These are phyloP conservation scores for Phocoena sinus DNA, from an alignment of 2,113 vertebrate genomes.

Conservation along the genomic window DNA sequence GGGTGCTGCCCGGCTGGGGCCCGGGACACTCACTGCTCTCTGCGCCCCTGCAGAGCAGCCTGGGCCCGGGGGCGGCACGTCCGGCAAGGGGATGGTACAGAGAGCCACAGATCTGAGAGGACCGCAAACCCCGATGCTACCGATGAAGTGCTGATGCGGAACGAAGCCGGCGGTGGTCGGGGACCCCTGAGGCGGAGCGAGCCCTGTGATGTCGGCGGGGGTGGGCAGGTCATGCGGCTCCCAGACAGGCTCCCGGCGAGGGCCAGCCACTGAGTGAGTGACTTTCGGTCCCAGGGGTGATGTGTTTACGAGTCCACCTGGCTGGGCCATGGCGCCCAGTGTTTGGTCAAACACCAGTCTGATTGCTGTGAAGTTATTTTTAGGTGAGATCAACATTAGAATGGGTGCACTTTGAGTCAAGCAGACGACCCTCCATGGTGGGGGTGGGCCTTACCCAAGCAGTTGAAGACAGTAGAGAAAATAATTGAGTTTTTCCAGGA, in stretches of 20 bases:
- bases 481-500: background rate
- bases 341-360: rapidly evolving
- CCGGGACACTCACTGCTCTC: rapidly evolving
- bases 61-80: rapidly evolving
- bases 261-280: background rate
- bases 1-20: no score
- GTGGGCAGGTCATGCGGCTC: background rate
- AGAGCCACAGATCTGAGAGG: background rate
- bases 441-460: background rate
- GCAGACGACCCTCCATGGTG: rapidly evolving
- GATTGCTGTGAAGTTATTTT: background rate
- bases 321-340: background rate
- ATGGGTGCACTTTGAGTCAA: background rate
- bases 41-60: background rate
- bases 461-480: background rate
- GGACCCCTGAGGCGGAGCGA: background rate
- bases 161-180: rapidly evolving
- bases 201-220: rapidly evolving
- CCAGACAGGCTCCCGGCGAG: background rate
- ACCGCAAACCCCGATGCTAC: rapidly evolving
- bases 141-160: background rate
- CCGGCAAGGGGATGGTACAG: background rate
- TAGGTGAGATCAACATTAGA: no score
- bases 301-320: background rate
- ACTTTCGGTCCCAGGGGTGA: background rate